Evolutionary conservation across 2,888 invertebrate genomes (phyloP).

Genomic region (Dione juno): DNA sequence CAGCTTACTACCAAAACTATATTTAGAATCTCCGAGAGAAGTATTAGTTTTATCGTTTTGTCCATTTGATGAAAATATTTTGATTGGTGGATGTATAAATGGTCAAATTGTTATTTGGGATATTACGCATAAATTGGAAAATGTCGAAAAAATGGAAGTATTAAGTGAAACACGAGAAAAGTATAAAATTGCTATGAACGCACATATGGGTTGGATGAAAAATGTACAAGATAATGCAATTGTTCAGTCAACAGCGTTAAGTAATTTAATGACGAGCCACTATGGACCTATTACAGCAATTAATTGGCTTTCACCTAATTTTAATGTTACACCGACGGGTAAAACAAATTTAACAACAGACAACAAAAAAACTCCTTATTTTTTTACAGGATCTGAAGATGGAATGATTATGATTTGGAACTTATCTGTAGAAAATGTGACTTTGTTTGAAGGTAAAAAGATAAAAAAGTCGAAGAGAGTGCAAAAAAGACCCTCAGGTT

Average conservation of each 20-base stretch:
- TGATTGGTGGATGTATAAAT: conserved; percentile 88
- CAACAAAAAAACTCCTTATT: conserved; percentile 81
- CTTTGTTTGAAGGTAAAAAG: conserved; percentile 63
- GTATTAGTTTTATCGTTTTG: conserved; percentile 87
- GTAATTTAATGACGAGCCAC: conserved; percentile 85
- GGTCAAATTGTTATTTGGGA: conserved; percentile 90
- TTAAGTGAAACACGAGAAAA: conserved; percentile 85
- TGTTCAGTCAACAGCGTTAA: conserved; percentile 84
- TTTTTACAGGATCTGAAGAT: conserved; percentile 86
- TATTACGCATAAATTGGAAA: conserved; percentile 84
- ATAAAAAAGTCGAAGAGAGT: conserved; percentile 76
- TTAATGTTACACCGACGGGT: conserved; percentile 85
- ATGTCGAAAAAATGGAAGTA: conserved; percentile 85
- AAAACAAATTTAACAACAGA: conserved; percentile 61
- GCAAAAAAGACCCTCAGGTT: conserved; percentile 80
- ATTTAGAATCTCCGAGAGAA: conserved; percentile 87
- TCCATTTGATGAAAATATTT: conserved; percentile 86
- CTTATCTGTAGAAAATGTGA: conserved; percentile 80
- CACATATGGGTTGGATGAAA: conserved; percentile 88
- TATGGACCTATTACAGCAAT: conserved; percentile 85
- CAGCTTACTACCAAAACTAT: conserved; percentile 86
- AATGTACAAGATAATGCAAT: conserved; percentile 82
- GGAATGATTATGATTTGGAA: conserved; percentile 89
- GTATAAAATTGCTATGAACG: conserved; percentile 84
- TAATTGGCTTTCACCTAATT: conserved; percentile 86